phyloP scores from a whole-genome alignment of 2,113 vertebrate genomes.

The Eudyptes chrysolophus region DNA sequence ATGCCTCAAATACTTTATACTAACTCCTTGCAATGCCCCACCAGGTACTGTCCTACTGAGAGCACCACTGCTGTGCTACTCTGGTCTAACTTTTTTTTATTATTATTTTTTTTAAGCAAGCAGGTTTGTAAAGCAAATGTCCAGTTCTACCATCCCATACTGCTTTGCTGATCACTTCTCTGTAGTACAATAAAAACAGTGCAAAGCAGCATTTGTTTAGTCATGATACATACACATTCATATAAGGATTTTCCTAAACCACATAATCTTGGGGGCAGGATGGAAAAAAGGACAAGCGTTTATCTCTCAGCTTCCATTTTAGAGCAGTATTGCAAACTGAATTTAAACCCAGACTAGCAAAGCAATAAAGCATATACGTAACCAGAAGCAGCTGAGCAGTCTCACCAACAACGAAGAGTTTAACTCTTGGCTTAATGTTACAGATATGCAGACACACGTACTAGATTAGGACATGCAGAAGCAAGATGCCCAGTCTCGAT shows the following conservation, averaged over 20 bases:
- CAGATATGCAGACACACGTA: neutral
- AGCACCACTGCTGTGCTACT: neutral
- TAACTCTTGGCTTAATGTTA: neutral
- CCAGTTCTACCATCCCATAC: neutral
- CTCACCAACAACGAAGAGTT: neutral
- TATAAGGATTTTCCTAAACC: neutral
- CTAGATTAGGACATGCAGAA: neutral
- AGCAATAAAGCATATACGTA: neutral
- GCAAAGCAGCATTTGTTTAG: neutral
- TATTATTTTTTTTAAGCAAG: neutral
- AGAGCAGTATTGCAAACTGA: neutral
- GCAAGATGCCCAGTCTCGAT: neutral
- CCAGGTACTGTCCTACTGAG: neutral
- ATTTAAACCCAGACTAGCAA: neutral
- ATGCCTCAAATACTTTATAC: neutral
- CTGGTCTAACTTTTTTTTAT: neutral
- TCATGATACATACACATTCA: fast-evolving
- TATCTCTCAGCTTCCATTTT: neutral
- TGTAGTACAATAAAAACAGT: neutral
- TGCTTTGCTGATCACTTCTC: neutral
- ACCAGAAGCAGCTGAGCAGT: neutral
- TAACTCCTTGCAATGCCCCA: neutral
- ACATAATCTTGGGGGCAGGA: neutral
- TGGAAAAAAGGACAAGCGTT: neutral
- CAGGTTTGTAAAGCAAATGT: neutral